Percentiles rank a stretch among this genome's conserved stretches.
Conservation (phyloP, 2,888 invertebrate genomes). For the Conistra vaccinii region DNA sequence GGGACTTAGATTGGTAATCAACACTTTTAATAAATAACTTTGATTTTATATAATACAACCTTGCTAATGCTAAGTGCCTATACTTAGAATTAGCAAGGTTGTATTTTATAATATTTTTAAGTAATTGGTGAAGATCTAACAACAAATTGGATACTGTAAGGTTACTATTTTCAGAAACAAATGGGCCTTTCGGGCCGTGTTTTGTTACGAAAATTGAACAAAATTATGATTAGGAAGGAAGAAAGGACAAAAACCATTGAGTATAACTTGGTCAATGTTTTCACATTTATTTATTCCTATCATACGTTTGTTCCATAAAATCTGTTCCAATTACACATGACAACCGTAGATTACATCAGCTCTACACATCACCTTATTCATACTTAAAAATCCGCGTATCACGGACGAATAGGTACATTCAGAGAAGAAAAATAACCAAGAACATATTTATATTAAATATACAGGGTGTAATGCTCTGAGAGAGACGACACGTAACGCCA, state of each 20-base stretch:
- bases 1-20: no score
- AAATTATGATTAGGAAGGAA: not conserved
- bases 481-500: constrained; percentile 47
- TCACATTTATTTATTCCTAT: no score
- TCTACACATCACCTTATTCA: constrained; percentile 28
- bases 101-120: constrained; percentile 4
- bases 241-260: not conserved
- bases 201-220: not conserved
- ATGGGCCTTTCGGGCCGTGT: not conserved
- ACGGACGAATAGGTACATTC: constrained; percentile 16
- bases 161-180: not conserved
- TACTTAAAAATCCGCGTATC: constrained; percentile 17
- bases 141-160: not conserved
- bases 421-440: constrained; percentile 31
- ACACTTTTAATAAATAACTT: no score
- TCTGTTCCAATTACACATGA: not conserved
- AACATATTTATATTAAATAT: constrained; percentile 37
- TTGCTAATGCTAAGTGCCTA: no score
- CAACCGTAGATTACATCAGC: not conserved
- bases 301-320: not conserved
- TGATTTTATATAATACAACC: no score
- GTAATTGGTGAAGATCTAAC: constrained; percentile 6
- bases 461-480: constrained; percentile 40
- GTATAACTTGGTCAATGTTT: not conserved
- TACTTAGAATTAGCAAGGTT: not conserved